Conservation (phyloP, 2,888 invertebrate species). For the Ophion ellenae region DNA sequence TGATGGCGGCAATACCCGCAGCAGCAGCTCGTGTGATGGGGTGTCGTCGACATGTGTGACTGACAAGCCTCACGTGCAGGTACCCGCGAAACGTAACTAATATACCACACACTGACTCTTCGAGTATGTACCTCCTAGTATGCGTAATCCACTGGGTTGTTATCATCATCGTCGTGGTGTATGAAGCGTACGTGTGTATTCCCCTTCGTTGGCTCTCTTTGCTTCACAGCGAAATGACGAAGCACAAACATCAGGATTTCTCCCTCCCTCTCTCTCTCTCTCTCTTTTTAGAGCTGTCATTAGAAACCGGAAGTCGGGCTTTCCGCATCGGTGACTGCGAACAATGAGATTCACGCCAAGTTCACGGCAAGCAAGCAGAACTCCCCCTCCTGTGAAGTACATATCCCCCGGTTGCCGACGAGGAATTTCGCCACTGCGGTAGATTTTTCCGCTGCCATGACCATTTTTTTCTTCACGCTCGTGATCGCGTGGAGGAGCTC, state of each 20-base stretch:
- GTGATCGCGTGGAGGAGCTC: not conserved
- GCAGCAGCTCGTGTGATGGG: conserved; percentile 5
- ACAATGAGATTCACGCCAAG: conserved; percentile 78
- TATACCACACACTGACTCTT: conserved; percentile 16
- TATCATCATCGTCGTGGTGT: conserved; percentile 12
- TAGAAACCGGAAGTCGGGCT: conserved; percentile 80
- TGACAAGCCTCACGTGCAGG: conserved; percentile 46
- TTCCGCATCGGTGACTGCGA: conserved; percentile 80
- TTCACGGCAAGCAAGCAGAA: conserved; percentile 66
- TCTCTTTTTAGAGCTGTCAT: conserved; percentile 49
- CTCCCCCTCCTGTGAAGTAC: conserved; percentile 10
- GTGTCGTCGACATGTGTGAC: conserved; percentile 41
- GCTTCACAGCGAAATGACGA: conserved; percentile 55
- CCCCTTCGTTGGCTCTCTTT: conserved; percentile 24
- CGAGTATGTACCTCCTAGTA: conserved; percentile 13
- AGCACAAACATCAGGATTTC: conserved; percentile 47
- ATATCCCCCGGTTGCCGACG: conserved; percentile 20
- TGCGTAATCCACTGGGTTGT: conserved; percentile 14
- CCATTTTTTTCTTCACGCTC: not conserved
- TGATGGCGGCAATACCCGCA: conserved; percentile 42
- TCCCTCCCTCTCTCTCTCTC: not conserved
- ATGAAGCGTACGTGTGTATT: conserved; percentile 8
- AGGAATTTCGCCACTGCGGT: conserved; percentile 34
- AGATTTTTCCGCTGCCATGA: conserved; percentile 30
- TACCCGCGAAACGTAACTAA: conserved; percentile 47